A percentile compares a stretch with the other conserved stretches of the same genome.
phyloP scores from a whole-genome alignment of 2,113 vertebrate genomes.

The Coregonus clupeaformis region DNA sequence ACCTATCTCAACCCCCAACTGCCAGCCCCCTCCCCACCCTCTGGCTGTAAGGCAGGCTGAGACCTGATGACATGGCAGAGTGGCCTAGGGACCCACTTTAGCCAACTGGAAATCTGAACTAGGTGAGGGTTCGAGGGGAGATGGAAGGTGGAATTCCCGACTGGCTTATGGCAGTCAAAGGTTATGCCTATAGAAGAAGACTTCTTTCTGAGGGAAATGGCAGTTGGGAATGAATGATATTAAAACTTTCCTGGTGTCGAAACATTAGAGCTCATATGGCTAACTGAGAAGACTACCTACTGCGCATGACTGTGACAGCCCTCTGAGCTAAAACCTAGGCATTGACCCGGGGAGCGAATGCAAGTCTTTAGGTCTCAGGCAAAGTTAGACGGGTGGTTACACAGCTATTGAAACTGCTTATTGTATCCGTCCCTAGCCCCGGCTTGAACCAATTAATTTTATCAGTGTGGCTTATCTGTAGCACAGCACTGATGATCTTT shows the following conservation, averaged over 20 bases:
- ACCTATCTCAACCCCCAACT: conserved; percentile 25
- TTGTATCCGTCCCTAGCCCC: conserved; percentile 3
- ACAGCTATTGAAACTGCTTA: too few species aligned
- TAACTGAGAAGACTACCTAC: neutral
- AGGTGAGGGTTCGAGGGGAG: conserved; percentile 15
- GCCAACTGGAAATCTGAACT: conserved; percentile 21
- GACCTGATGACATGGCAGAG: conserved; percentile 36
- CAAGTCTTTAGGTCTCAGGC: too few species aligned
- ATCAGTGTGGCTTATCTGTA: conserved; percentile 43
- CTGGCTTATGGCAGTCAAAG: conserved; percentile 32
- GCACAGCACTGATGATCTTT: conserved; percentile 19
- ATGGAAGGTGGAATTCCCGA: conserved; percentile 29
- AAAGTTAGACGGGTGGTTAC: too few species aligned
- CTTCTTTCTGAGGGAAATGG: too few species aligned
- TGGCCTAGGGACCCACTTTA: conserved; percentile 26
- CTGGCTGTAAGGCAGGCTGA: neutral
- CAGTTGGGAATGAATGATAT: conserved; percentile 32
- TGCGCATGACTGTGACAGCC: neutral
- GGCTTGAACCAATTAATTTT: conserved; percentile 56
- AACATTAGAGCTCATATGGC: conserved; percentile 27
- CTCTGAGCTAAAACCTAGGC: neutral
- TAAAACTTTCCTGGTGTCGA: conserved; percentile 33
- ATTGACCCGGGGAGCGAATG: neutral
- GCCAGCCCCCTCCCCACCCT: conserved; percentile 8
- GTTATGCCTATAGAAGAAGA: conserved; percentile 49